Percentiles rank a stretch among this genome's conserved stretches.
Evolutionary conservation across 2,888 invertebrate species (phyloP).

Genomic region (Cyrtodaria siliqua): DNA sequence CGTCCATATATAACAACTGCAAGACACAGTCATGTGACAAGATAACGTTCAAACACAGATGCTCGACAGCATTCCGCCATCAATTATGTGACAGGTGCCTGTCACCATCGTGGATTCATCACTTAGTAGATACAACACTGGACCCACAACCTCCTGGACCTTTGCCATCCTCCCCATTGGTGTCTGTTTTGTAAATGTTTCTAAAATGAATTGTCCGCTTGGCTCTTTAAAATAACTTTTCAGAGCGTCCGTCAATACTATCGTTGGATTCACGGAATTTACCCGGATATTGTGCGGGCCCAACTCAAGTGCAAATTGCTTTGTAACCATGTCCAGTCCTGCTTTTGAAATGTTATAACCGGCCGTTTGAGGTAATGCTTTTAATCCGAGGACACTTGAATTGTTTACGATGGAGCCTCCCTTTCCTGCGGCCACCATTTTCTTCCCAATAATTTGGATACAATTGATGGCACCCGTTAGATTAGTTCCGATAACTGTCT

Average conservation of each 20-base stretch:
- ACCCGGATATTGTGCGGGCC: slow-evolving; percentile 93
- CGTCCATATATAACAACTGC: too few species aligned
- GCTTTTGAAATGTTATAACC: slow-evolving; percentile 94
- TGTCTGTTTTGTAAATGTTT: neutral
- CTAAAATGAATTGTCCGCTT: neutral
- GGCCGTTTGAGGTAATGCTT: slow-evolving; percentile 91
- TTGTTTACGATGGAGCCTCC: slow-evolving; percentile 95
- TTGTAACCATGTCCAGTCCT: slow-evolving; percentile 94
- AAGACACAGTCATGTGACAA: too few species aligned
- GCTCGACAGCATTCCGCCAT: slow-evolving; percentile 1
- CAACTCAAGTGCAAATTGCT: too few species aligned
- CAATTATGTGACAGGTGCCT: neutral
- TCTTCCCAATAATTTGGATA: slow-evolving; percentile 91
- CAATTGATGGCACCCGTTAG: slow-evolving; percentile 94
- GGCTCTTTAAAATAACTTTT: too few species aligned
- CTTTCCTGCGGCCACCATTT: slow-evolving; percentile 90
- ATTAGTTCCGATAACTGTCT: neutral
- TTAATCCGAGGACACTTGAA: slow-evolving; percentile 91
- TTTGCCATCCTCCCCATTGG: slow-evolving; percentile 4
- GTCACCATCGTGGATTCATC: slow-evolving; percentile 7
- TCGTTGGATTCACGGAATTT: slow-evolving; percentile 96
- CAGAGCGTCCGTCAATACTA: slow-evolving; percentile 90
- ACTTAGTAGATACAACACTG: slow-evolving; percentile 16
- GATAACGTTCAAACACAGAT: too few species aligned
- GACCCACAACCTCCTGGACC: slow-evolving; percentile 1